phyloP scores from a whole-genome alignment of 2,113 vertebrate species.

The Piaya cayana region DNA sequence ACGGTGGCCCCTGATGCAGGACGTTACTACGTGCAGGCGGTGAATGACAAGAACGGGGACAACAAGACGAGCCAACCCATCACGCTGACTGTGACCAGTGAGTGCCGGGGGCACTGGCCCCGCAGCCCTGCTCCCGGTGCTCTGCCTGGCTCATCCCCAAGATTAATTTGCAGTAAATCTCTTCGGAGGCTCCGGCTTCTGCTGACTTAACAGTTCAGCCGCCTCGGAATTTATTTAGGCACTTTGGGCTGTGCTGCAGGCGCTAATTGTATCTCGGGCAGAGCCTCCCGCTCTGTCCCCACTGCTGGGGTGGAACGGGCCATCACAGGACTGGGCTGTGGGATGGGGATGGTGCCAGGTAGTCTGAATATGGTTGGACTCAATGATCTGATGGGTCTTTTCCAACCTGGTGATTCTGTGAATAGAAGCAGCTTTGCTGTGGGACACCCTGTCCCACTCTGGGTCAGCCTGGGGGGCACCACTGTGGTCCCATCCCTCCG shows the following conservation, averaged over 20 bases:
- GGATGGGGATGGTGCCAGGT: background rate
- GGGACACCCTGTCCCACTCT: rapidly evolving
- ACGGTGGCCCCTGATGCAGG: slow-evolving; percentile 93
- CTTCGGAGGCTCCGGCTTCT: background rate
- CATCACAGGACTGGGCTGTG: rapidly evolving
- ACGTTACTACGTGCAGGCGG: slow-evolving; percentile 94
- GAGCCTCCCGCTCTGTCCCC: background rate
- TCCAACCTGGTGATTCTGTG: no score
- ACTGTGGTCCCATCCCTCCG: rapidly evolving
- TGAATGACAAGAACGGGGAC: slow-evolving; percentile 97
- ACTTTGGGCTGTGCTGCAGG: background rate
- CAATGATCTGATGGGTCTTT: no score
- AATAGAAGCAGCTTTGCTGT: background rate
- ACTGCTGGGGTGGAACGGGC: rapidly evolving
- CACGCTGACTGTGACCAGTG: slow-evolving; percentile 91
- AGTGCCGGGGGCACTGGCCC: slow-evolving; percentile 57
- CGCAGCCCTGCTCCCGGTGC: background rate
- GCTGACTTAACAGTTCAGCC: slow-evolving; percentile 32
- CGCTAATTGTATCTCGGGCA: background rate
- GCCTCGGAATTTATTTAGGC: slow-evolving; percentile 12
- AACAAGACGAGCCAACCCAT: slow-evolving; percentile 98
- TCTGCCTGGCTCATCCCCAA: background rate
- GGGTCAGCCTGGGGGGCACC: background rate
- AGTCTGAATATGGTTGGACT: background rate
- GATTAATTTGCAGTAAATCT: slow-evolving; percentile 67